Evolutionary conservation across 2,797 vertebrate genomes (phyloP).

Genomic region (Chaetophractus vellerosus): DNA sequence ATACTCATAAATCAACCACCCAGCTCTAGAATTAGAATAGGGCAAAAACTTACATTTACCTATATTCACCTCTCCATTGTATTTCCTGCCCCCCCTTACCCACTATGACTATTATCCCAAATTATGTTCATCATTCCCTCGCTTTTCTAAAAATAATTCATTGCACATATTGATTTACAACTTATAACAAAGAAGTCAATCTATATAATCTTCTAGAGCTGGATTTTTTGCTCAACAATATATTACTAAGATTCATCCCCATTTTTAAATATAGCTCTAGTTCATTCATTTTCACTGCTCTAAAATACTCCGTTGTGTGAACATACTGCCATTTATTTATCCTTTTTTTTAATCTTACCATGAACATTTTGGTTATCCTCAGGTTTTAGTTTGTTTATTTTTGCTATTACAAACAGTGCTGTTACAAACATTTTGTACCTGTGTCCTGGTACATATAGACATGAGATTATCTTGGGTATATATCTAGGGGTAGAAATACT

Average conservation of each 20-base stretch:
- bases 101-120: background rate
- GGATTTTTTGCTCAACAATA: background rate
- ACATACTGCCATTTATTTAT: background rate
- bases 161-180: slow-evolving; percentile 28
- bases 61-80: background rate
- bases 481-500: background rate
- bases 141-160: background rate
- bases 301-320: background rate
- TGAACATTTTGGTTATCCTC: background rate
- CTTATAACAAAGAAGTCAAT: background rate
- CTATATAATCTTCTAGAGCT: slow-evolving; percentile 2
- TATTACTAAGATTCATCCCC: background rate
- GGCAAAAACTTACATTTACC: background rate
- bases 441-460: background rate
- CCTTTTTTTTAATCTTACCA: background rate
- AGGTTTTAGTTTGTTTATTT: background rate
- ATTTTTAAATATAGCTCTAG: background rate
- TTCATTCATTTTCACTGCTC: slow-evolving; percentile 32
- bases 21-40: background rate
- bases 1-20: background rate
- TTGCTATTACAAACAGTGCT: background rate
- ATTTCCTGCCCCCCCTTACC: slow-evolving; percentile 10
- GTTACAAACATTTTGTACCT: background rate
- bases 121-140: background rate
- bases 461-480: background rate